Evolutionary conservation across 2,888 invertebrate species (phyloP), one percentile per base, ranked within the genome.

Genomic region (Tachina fera): DNA sequence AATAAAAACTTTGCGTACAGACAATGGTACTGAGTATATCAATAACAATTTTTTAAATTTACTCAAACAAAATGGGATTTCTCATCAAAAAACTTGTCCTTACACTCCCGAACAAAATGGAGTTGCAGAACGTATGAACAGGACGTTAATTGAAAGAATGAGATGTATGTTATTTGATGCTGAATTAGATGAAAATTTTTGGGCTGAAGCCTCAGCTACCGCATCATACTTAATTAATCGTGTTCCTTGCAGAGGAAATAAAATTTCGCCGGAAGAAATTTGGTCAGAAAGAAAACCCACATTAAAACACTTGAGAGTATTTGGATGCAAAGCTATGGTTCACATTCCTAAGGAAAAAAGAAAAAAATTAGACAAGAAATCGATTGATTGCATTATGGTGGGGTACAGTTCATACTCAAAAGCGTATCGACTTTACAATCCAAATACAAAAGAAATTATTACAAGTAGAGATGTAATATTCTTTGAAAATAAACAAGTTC

Each of bases 41-140:
- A 49, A 49, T 49, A 49, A 49, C 14, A 11, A 13, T 49, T 49
- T 49, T 49, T 1, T 49, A 49, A 49, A 49, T 14, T 49, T 49
- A 14, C 47, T 49, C 3, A 11, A 49, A 49, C 47, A 49, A 49
- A 49, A 49, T 49, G 14, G 47, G 2, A 49, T 49, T 49, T 1
- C 14, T 49, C 58, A 31, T 58, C 58, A 91, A 80, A 83, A 77
- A 39, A 89, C 90, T 3, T 86, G n/a, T n/a, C n/a, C 90, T 0
- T 89, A 92, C 53, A 90, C 88, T 0, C 91, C 90, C 1, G 87
- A 91, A 71, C 89, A 91, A 65, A 92, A 92, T 19, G 16, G 74
- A 49, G 49, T 74, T 11, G 31, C 74, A 9, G 74, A 51, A 41
- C 61, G 84, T n/a, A 53, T 84, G 8, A 89, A 89, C 58, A 58